A percentile compares a stretch with the other conserved stretches of the same genome.
Conservation (phyloP, 1,140 invertebrate species). For the Saccostrea echinata region DNA sequence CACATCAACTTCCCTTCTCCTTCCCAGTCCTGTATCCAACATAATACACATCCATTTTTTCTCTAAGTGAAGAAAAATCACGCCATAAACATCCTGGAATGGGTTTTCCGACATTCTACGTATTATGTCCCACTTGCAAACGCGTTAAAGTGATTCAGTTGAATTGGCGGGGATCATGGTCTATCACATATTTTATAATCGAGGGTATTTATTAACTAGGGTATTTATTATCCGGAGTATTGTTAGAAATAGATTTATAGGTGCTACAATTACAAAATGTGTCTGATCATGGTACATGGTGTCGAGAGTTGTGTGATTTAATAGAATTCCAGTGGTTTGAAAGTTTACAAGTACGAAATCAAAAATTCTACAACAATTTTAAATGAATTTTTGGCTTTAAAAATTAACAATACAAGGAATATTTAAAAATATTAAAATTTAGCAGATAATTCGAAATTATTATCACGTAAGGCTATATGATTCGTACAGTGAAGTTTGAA, state of each 20-base stretch:
- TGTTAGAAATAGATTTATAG: conserved; percentile 43
- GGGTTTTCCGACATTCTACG: conserved; percentile 34
- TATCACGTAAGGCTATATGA: too few relatives aligned
- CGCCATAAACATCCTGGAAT: conserved; percentile 4
- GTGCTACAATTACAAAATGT: conserved; percentile 35
- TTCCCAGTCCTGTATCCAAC: not conserved
- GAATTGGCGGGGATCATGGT: conserved; percentile 16
- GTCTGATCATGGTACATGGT: not conserved
- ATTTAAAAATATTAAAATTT: too few relatives aligned
- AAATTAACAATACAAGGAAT: too few relatives aligned
- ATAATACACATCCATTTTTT: not conserved
- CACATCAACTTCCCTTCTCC: not conserved
- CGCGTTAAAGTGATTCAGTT: conserved; percentile 35
- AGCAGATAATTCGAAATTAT: too few relatives aligned
- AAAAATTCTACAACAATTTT: too few relatives aligned
- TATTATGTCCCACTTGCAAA: conserved; percentile 50
- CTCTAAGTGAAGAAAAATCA: conserved; percentile 4
- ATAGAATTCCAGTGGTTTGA: not conserved
- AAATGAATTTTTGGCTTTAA: too few relatives aligned
- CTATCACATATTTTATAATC: conserved; percentile 20
- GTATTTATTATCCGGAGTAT: conserved; percentile 1
- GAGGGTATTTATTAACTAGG: conserved; percentile 34
- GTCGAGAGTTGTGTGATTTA: conserved; percentile 9
- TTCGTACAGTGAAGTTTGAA: too few relatives aligned
- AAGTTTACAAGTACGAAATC: not conserved